Percentiles rank a stretch among this genome's conserved stretches.
Evolutionary conservation across 1,140 invertebrate genomes (phyloP).

Genomic region (Tigriopus japonicus): DNA sequence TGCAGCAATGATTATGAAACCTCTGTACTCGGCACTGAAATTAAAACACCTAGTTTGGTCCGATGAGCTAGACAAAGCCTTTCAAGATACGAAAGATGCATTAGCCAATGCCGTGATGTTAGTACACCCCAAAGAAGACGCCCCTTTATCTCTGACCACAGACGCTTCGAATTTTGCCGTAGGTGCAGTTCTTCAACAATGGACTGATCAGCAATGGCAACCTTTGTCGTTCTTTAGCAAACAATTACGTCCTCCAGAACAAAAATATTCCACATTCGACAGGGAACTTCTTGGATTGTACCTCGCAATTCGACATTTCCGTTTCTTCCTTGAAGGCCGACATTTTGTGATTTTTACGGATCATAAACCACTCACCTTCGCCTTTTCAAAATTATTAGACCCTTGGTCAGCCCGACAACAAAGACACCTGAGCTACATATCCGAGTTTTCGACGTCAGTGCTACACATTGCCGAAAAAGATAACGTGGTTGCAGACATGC

Average conservation of each 20-base stretch:
- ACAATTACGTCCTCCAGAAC: too few species aligned
- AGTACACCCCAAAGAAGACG: too few species aligned
- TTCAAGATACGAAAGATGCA: too few species aligned
- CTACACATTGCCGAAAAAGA: constrained; percentile 1
- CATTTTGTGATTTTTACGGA: constrained; percentile 20
- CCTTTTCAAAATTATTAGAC: constrained; percentile 16
- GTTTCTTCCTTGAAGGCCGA: constrained; percentile 21
- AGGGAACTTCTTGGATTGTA: too few species aligned
- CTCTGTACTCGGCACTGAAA: neutral
- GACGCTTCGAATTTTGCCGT: too few species aligned
- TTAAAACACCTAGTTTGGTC: neutral
- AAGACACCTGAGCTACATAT: neutral
- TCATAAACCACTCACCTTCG: constrained; percentile 21
- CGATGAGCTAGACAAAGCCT: constrained; percentile 12
- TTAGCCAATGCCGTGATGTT: too few species aligned
- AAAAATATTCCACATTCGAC: too few species aligned
- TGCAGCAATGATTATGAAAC: constrained; percentile 16
- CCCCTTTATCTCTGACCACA: too few species aligned
- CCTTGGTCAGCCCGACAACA: neutral
- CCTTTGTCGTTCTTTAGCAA: too few species aligned
- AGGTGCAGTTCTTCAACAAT: too few species aligned
- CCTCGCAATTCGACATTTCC: neutral
- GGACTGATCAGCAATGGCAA: too few species aligned
- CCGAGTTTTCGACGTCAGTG: neutral
- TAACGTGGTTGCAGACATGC: constrained; percentile 11